Percentiles rank a stretch among this genome's conserved stretches.
Evolutionary conservation across 2,797 vertebrate species (phyloP).

Genomic region (Sebastiscus albofasciatus): DNA sequence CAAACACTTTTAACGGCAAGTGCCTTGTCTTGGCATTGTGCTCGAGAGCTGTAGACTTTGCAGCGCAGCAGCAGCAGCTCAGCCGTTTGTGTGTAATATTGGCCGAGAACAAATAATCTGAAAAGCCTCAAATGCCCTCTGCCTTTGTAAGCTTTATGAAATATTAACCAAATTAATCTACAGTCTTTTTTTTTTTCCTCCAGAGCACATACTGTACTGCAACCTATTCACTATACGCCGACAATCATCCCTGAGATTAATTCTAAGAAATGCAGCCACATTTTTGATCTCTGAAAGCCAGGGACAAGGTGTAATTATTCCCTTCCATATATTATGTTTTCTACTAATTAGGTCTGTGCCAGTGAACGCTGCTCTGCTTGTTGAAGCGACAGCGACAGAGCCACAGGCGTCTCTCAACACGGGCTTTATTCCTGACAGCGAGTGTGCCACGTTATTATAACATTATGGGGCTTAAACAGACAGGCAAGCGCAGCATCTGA

Average conservation of each 20-base stretch:
- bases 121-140: slow-evolving; percentile 71
- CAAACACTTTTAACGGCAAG: slow-evolving; percentile 59
- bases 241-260: slow-evolving; percentile 53
- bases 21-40: slow-evolving; percentile 55
- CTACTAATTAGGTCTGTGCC: slow-evolving; percentile 56
- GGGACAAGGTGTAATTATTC: slow-evolving; percentile 61
- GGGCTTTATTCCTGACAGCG: slow-evolving; percentile 42
- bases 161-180: slow-evolving; percentile 79
- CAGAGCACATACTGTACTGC: slow-evolving; percentile 56
- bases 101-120: slow-evolving; percentile 76
- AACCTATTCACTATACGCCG: slow-evolving; percentile 55
- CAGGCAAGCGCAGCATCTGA: slow-evolving; percentile 40
- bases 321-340: slow-evolving; percentile 47
- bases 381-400: slow-evolving; percentile 39
- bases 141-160: slow-evolving; percentile 77
- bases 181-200: slow-evolving; percentile 12
- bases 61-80: slow-evolving; percentile 48
- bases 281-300: slow-evolving; percentile 42
- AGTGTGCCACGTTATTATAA: slow-evolving; percentile 48
- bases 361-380: slow-evolving; percentile 21
- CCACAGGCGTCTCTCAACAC: slow-evolving; percentile 34
- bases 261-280: slow-evolving; percentile 40
- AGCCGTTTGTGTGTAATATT: slow-evolving; percentile 53
- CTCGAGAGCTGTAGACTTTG: slow-evolving; percentile 41
- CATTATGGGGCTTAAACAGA: slow-evolving; percentile 52